Percentiles rank a stretch among this genome's conserved stretches.
Evolutionary conservation across 2,113 vertebrate genomes (phyloP).

Genomic region (Haplochromis burtoni): DNA sequence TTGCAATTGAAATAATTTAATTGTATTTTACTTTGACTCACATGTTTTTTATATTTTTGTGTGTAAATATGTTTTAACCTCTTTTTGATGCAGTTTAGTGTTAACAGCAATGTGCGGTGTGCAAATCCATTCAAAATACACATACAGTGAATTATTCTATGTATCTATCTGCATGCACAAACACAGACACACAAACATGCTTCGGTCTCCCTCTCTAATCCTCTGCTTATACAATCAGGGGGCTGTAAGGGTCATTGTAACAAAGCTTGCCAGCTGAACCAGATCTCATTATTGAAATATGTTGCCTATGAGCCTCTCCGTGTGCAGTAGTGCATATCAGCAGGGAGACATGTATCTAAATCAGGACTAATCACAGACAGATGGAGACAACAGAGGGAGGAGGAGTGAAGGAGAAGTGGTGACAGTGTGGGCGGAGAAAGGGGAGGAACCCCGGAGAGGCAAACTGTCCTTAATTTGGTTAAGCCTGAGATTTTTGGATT

Average conservation of each 20-base stretch:
- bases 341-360: background rate
- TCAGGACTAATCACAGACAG: background rate
- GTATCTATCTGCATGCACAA: background rate
- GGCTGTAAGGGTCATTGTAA: background rate
- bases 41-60: background rate
- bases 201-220: background rate
- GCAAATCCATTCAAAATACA: background rate
- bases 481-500: constrained; percentile 68
- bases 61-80: background rate
- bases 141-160: background rate
- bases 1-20: background rate
- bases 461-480: constrained; percentile 62
- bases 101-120: background rate
- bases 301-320: background rate
- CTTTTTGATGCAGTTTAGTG: background rate
- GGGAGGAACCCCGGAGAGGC: constrained; percentile 6
- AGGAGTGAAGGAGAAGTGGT: background rate
- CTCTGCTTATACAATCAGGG: background rate
- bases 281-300: constrained; percentile 1
- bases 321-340: background rate
- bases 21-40: background rate
- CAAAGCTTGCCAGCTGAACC: background rate
- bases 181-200: background rate
- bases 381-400: background rate
- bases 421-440: background rate